These are phyloP conservation scores for Salmo trutta DNA, from an alignment of 2,797 vertebrate species.

Conservation along the genomic window DNA sequence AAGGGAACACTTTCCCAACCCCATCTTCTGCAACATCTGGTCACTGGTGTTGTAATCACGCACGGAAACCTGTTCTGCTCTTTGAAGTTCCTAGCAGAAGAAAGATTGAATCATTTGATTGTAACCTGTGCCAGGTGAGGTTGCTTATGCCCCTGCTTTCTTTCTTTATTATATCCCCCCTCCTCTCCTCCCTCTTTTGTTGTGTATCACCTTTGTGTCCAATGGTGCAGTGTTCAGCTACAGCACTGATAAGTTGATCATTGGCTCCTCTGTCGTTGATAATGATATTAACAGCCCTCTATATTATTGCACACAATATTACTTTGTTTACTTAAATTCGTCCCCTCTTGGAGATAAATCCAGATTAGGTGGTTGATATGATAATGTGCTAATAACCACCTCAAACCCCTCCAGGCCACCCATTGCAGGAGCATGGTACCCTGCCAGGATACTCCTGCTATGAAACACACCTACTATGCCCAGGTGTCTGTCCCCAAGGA, in stretches of 20 bases:
- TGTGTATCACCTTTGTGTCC: not conserved
- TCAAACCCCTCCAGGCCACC: conserved; percentile 75
- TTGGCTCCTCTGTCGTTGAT: not conserved
- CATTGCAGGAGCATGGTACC: conserved; percentile 94
- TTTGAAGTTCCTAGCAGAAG: not conserved
- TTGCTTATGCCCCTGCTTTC: not conserved
- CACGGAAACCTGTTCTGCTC: not conserved
- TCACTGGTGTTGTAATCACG: not conserved
- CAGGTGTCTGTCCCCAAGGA: conserved; percentile 92
- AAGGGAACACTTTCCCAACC: not conserved
- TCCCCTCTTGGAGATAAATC: no score
- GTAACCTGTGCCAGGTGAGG: not conserved
- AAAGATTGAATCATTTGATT: no score
- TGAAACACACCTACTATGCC: conserved; percentile 93
- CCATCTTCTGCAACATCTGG: not conserved
- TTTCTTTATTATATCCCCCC: not conserved
- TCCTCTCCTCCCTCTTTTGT: not conserved
- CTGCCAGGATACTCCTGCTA: conserved; percentile 92
- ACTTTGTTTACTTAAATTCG: no score
- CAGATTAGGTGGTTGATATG: no score
- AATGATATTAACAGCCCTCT: not conserved
- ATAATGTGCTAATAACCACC: no score
- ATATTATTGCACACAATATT: not conserved
- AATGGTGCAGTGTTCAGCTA: not conserved
- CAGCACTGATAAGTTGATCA: not conserved